Conservation (phyloP, 2,797 vertebrate genomes). For the Amniataba percoides region DNA sequence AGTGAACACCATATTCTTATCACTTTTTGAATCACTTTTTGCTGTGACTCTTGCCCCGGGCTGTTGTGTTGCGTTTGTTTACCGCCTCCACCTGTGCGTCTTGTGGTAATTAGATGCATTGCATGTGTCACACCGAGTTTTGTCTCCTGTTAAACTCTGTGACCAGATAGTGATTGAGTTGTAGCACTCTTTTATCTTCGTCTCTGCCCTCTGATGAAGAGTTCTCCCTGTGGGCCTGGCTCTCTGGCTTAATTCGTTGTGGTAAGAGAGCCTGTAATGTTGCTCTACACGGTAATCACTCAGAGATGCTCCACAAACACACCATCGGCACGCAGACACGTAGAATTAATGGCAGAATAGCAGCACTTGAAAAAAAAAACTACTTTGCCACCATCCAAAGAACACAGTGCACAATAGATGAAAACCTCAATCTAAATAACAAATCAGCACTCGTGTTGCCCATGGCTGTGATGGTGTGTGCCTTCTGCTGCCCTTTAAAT, state of each 20-base stretch:
- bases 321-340: slow-evolving; percentile 41
- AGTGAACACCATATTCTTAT: slow-evolving; percentile 21
- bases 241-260: slow-evolving; percentile 67
- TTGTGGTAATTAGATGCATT: slow-evolving; percentile 64
- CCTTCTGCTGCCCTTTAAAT: slow-evolving; percentile 57
- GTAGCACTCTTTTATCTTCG: slow-evolving; percentile 70
- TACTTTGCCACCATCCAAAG: slow-evolving; percentile 37
- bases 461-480: slow-evolving; percentile 28
- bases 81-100: slow-evolving; percentile 46
- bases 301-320: slow-evolving; percentile 55
- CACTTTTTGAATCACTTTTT: not conserved
- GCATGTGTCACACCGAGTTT: slow-evolving; percentile 70
- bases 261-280: slow-evolving; percentile 69
- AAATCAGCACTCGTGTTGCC: slow-evolving; percentile 42
- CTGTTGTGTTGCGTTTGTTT: slow-evolving; percentile 23
- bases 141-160: slow-evolving; percentile 67
- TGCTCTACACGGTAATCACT: slow-evolving; percentile 68
- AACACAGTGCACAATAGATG: slow-evolving; percentile 30
- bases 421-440: slow-evolving; percentile 55
- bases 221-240: slow-evolving; percentile 56
- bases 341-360: slow-evolving; percentile 28
- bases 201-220: slow-evolving; percentile 62
- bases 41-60: slow-evolving; percentile 29
- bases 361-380: slow-evolving; percentile 13
- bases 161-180: slow-evolving; percentile 74